Percentiles rank a stretch among this genome's conserved stretches.
Evolutionary conservation across 2,888 invertebrate genomes (phyloP).

Genomic region (Spilarctia lutea): DNA sequence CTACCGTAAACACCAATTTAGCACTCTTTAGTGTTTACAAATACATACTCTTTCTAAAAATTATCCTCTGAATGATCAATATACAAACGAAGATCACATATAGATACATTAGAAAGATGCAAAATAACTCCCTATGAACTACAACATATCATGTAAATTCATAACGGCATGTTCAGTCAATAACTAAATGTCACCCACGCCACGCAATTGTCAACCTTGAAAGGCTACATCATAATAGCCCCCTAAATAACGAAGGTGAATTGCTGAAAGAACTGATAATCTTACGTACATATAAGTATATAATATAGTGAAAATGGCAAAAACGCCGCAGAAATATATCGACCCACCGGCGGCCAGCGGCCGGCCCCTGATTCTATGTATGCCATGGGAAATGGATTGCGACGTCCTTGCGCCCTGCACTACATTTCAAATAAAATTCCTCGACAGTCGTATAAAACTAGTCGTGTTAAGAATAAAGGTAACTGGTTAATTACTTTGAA

Average conservation of each 20-base stretch:
- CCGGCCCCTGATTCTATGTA: conserved; percentile 62
- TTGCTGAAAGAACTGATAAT: conserved; percentile 51
- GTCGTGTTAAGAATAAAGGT: conserved; percentile 26
- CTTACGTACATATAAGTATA: conserved; percentile 35
- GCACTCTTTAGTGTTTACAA: conserved; percentile 3
- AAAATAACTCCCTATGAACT: conserved; percentile 6
- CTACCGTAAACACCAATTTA: conserved; percentile 4
- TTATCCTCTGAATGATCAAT: background rate
- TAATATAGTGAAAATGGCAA: conserved; percentile 66
- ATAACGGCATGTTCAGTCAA: conserved; percentile 40
- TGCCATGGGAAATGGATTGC: conserved; percentile 70
- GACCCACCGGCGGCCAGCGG: conserved; percentile 74
- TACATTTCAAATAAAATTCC: conserved; percentile 56
- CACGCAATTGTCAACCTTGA: conserved; percentile 60
- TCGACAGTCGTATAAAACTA: conserved; percentile 30
- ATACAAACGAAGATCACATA: background rate
- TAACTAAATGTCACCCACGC: conserved; percentile 53
- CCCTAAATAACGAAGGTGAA: conserved; percentile 56
- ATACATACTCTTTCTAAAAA: background rate
- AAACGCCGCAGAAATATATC: conserved; percentile 83
- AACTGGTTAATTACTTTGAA: conserved; percentile 35
- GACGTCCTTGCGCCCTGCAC: conserved; percentile 69
- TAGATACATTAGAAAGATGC: background rate
- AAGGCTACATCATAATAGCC: conserved; percentile 27
- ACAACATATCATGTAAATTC: conserved; percentile 25